These are phyloP conservation scores for Tenthredo distinguenda DNA, from an alignment of 2,888 invertebrate genomes.

Conservation along the genomic window DNA sequence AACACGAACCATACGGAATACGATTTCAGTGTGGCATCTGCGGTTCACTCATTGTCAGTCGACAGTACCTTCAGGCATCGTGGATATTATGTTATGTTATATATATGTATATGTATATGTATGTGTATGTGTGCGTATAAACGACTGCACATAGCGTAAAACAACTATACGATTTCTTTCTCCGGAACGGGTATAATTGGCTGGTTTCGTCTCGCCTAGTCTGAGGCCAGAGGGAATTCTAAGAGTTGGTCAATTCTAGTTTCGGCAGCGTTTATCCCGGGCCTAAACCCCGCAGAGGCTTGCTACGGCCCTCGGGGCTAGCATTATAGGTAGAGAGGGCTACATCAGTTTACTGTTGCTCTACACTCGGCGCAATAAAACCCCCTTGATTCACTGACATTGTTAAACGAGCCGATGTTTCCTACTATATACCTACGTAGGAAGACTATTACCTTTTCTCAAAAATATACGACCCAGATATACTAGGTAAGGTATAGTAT, in stretches of 20 bases:
- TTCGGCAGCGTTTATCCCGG: constrained; percentile 62
- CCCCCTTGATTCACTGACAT: constrained; percentile 67
- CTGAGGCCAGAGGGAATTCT: constrained; percentile 75
- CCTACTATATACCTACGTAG: background rate
- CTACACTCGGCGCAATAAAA: constrained; percentile 59
- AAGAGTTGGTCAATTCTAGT: constrained; percentile 73
- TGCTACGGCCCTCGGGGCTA: constrained; percentile 44
- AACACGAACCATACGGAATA: constrained; percentile 12
- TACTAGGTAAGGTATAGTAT: background rate
- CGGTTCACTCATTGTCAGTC: constrained; percentile 28
- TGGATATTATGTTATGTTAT: background rate
- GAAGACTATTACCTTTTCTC: background rate
- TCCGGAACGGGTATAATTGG: constrained; percentile 69
- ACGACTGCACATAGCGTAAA: constrained; percentile 45
- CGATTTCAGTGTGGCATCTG: constrained; percentile 26
- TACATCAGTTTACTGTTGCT: constrained; percentile 26
- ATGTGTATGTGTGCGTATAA: background rate
- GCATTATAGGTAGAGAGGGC: constrained; percentile 41
- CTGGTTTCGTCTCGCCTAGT: constrained; percentile 67
- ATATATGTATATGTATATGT: background rate
- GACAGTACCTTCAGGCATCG: background rate
- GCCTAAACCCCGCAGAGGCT: constrained; percentile 17
- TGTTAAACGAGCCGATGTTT: constrained; percentile 60
- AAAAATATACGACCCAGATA: background rate
- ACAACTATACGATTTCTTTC: constrained; percentile 51